Base-by-base conservation (phyloP, 2,888 invertebrate species). In the Muschampia plurimacula region DNA sequence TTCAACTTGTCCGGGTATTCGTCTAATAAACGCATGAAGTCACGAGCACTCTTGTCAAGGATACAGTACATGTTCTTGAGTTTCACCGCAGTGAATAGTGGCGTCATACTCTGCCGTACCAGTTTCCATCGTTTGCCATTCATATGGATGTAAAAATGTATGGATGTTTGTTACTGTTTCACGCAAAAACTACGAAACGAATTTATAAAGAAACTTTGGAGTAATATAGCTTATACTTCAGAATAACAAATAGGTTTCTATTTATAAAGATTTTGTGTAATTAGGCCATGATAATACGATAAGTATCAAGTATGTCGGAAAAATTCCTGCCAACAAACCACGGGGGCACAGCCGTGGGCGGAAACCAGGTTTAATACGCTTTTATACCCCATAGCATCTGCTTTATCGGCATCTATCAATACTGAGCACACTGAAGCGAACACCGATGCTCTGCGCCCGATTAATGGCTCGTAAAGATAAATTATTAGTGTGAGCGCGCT, bases 31-130 rank as follows among this genome's bases (percentile, higher is more conserved):
- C 73, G 57, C 0, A 83, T 71, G 52, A 83, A 83, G 68, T 84
- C 83, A 73, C 76, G 73, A 9, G 83, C 83, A 15, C 22, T 55
- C 22, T 55, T 55, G 55, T 55, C 55, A 2, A 55, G 15, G 55
- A 86, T 81, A 22, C 79, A 80, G 67, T 81, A 86, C 84, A 88
- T 84, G 12, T 81, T 82, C 72, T 84, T 85, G 13, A 87, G 79
- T 75, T 86, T 89, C 0, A 78, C 74, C 0, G 82, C 77, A 0
- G 85, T 84, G 62, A 88, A 88, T 0, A 84, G 77, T 0, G 87
- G 85, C 0, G 85, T 82, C 77, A 88, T 76, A 68, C 82, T 84
- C 55, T 85, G 86, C 9, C 86, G 72, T 13, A 84, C 77, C 28
- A 83, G 74, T 75, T 83, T 81, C 83, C 84, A 85, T 68, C 80